Percentiles rank a stretch among this genome's conserved stretches.
Conservation (phyloP, 2,113 vertebrate species). For the Acanthisitta chloris region DNA sequence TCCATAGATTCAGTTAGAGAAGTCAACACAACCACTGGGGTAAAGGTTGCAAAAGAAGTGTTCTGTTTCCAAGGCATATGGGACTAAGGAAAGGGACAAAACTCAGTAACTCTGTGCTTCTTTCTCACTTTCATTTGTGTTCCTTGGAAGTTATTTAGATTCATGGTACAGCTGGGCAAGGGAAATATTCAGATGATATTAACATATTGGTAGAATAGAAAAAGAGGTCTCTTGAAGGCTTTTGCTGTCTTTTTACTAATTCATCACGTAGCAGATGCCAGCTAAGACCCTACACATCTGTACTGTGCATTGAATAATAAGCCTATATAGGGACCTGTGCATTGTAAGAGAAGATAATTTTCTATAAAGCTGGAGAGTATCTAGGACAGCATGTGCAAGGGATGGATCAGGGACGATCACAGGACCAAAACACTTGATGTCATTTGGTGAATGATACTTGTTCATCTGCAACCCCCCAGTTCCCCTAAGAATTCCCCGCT, state of each 20-base stretch:
- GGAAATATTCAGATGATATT: neutral
- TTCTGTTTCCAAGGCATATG: neutral
- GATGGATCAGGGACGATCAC: neutral
- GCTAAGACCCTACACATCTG: neutral
- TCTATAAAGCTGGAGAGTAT: neutral
- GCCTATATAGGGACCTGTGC: neutral
- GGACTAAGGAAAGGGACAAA: neutral
- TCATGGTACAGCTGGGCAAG: neutral
- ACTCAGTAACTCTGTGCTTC: neutral
- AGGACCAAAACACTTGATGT: neutral
- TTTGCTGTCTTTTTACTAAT: neutral
- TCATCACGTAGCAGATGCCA: neutral
- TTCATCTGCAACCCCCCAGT: neutral
- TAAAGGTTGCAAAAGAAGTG: neutral
- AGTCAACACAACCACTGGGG: neutral
- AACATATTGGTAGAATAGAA: neutral
- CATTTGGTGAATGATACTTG: neutral
- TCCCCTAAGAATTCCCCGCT: neutral
- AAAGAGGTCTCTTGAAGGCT: neutral
- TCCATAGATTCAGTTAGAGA: neutral
- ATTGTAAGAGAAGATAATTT: neutral
- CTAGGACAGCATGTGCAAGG: neutral
- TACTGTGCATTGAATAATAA: neutral
- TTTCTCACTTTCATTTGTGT: neutral
- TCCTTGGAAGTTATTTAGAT: neutral